Conservation (phyloP, 2,113 vertebrate genomes). For the Panthera uncia region DNA sequence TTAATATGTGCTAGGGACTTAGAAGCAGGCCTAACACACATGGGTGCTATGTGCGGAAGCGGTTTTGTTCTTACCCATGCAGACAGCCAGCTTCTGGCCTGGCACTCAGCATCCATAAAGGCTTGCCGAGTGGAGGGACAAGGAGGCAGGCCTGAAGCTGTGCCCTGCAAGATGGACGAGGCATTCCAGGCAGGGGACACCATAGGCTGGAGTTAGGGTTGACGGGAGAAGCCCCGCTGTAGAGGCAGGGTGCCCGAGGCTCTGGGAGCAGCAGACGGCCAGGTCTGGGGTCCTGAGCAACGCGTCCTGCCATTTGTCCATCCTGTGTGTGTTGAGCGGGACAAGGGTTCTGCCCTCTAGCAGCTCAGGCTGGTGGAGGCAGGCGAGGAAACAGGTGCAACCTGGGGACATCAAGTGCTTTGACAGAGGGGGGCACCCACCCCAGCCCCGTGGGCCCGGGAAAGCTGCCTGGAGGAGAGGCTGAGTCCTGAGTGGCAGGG, state of each 20-base stretch:
- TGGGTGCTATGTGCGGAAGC: background rate
- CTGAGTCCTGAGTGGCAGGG: background rate
- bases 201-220: accelerated
- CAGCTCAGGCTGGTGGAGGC: background rate
- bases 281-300: background rate
- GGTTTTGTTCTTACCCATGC: background rate
- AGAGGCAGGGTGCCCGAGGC: background rate
- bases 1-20: background rate
- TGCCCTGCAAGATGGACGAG: background rate
- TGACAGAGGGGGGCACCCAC: accelerated
- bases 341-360: background rate
- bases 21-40: background rate
- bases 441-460: no score
- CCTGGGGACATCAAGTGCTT: background rate
- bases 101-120: background rate
- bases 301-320: background rate
- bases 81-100: background rate
- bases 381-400: background rate
- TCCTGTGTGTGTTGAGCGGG: background rate
- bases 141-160: background rate
- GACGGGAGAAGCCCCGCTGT: background rate
- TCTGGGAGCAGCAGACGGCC: background rate
- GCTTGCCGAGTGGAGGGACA: background rate
- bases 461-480: background rate
- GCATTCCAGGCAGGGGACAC: background rate